phyloP scores from a whole-genome alignment of 1,140 invertebrate species.

The Mercenaria mercenaria region DNA sequence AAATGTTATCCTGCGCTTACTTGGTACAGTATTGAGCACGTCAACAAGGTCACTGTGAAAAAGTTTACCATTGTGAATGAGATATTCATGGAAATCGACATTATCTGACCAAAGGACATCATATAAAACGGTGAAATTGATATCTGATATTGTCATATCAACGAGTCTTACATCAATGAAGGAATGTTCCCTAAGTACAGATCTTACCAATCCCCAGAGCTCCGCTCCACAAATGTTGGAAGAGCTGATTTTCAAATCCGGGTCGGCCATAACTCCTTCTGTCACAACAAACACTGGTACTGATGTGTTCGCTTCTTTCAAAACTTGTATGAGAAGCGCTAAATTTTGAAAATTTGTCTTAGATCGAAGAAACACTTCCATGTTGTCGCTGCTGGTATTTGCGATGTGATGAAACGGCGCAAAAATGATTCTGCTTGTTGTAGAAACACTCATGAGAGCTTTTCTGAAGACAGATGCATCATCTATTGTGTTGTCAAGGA shows the following conservation, averaged over 20 bases:
- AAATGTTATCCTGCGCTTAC: neutral
- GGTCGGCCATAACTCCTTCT: neutral
- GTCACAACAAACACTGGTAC: neutral
- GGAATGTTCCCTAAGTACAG: neutral
- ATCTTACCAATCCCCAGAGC: slow-evolving; percentile 25
- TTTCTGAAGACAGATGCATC: neutral
- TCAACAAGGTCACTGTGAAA: neutral
- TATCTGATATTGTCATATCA: neutral
- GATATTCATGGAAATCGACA: neutral
- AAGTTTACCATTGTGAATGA: neutral
- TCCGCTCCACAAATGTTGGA: slow-evolving; percentile 1
- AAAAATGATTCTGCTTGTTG: neutral
- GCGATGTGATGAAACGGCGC: neutral
- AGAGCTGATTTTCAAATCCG: no score
- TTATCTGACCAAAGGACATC: neutral
- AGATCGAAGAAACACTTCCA: neutral
- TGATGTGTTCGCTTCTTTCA: neutral
- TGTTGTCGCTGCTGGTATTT: neutral
- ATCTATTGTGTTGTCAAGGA: neutral
- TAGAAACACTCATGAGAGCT: neutral
- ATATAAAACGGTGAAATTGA: neutral
- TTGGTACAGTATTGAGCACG: neutral
- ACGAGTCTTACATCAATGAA: neutral
- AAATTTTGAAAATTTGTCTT: neutral
- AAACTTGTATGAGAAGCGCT: neutral